A percentile compares a stretch with the other conserved stretches of the same genome.
Evolutionary conservation across 30 jellyfish, hydroid and myxozoan species (phyloP).

Genomic region (Chironex yamaguchii): DNA sequence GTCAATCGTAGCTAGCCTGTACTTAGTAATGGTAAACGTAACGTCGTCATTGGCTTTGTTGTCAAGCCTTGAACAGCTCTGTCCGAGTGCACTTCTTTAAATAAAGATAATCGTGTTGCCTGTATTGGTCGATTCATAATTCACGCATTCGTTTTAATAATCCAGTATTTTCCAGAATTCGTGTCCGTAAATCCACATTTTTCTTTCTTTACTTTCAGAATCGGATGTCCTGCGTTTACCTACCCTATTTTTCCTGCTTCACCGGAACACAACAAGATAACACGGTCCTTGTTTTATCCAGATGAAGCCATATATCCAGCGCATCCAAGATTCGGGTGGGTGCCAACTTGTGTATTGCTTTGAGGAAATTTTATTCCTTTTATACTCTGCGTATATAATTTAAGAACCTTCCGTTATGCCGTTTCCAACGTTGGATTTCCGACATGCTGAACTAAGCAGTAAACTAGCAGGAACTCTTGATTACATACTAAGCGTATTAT

Average conservation of each 20-base stretch:
- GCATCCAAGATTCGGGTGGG: conserved; percentile 96
- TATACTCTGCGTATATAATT: background rate
- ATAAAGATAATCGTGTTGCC: no score
- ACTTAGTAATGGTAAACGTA: no score
- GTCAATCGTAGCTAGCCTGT: no score
- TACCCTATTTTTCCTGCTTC: conserved; percentile 77
- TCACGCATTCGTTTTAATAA: background rate
- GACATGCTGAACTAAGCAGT: no score
- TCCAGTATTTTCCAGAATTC: background rate
- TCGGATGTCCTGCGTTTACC: conserved; percentile 93
- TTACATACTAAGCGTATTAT: no score
- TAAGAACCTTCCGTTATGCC: background rate
- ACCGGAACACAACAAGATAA: conserved; percentile 81
- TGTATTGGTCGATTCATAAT: background rate
- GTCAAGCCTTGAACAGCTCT: no score
- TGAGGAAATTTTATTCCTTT: background rate
- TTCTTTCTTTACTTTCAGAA: conserved; percentile 43
- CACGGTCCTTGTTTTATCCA: conserved; percentile 92
- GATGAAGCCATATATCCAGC: conserved; percentile 88
- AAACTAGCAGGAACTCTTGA: no score
- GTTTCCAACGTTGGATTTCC: no score
- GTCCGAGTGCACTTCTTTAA: no score
- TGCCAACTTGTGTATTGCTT: background rate
- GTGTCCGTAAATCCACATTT: background rate
- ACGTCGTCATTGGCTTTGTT: no score